Evolutionary conservation across 2,797 vertebrate genomes (phyloP).

Genomic region (Steatocranus sp.): DNA sequence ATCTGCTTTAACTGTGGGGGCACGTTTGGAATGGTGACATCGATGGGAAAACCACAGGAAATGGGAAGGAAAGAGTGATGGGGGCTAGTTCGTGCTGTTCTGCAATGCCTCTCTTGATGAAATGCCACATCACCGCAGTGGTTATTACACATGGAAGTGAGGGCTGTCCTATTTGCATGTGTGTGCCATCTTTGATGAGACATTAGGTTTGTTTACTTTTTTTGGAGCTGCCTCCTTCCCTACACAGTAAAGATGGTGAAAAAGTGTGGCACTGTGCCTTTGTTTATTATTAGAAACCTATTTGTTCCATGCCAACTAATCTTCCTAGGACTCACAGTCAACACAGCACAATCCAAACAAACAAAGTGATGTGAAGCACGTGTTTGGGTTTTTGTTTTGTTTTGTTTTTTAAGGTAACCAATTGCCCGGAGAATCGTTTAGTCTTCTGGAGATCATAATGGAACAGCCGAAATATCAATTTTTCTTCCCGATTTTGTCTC

Average conservation of each 20-base stretch:
- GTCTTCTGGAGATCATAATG: neutral
- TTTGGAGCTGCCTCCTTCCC: neutral
- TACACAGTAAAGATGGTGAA: neutral
- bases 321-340: constrained; percentile 45
- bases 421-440: constrained; percentile 2
- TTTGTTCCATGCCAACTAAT: constrained; percentile 54
- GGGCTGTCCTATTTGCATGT: constrained; percentile 9
- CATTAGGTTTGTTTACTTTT: constrained; percentile 19
- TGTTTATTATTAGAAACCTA: constrained; percentile 57
- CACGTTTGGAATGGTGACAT: constrained; percentile 22
- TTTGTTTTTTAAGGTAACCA: neutral
- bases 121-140: constrained; percentile 24
- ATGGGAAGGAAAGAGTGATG: constrained; percentile 50
- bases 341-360: constrained; percentile 29
- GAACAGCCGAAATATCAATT: neutral
- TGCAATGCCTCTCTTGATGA: constrained; percentile 29
- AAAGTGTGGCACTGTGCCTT: neutral
- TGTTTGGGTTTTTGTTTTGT: neutral
- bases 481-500: neutral
- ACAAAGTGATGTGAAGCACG: constrained; percentile 10
- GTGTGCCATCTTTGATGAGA: neutral
- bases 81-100: constrained; percentile 26
- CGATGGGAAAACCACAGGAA: constrained; percentile 44
- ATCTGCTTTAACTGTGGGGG: constrained; percentile 41
- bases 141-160: neutral